Percentiles rank a stretch among this genome's conserved stretches.
phyloP scores from a whole-genome alignment of 2,888 invertebrate species.

The Allophyes oxyacanthae region DNA sequence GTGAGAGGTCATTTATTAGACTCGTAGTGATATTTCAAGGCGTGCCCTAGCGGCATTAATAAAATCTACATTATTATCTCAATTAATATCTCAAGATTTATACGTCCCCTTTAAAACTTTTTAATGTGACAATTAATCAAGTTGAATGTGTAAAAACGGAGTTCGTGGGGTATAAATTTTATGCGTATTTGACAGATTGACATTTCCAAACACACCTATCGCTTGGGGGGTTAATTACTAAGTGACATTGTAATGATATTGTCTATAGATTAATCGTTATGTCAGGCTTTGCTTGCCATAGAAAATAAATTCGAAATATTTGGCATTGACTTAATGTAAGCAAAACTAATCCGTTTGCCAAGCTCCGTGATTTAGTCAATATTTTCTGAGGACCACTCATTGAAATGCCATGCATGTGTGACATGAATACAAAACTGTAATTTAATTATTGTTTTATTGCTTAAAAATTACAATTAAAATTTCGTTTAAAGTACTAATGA shows the following conservation, averaged over 20 bases:
- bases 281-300: conserved; percentile 28
- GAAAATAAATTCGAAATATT: conserved; percentile 6
- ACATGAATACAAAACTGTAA: too few species aligned
- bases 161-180: conserved; percentile 53
- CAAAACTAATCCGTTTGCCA: neutral
- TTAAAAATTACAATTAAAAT: too few species aligned
- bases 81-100: conserved; percentile 75
- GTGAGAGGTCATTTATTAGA: conserved; percentile 66
- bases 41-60: conserved; percentile 60
- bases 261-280: conserved; percentile 25
- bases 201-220: conserved; percentile 56
- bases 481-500: too few species aligned
- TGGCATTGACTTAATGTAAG: neutral
- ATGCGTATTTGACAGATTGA: conserved; percentile 61
- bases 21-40: conserved; percentile 59
- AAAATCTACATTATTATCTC: conserved; percentile 76
- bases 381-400: too few species aligned
- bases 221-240: conserved; percentile 51
- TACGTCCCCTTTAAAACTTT: conserved; percentile 69
- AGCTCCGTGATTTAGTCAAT: too few species aligned
- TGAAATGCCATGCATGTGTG: too few species aligned
- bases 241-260: conserved; percentile 42
- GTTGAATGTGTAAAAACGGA: conserved; percentile 63
- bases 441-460: too few species aligned
- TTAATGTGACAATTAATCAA: conserved; percentile 72